Evolutionary conservation across 1,140 invertebrate species (phyloP).

Genomic region (Conus ventricosus): DNA sequence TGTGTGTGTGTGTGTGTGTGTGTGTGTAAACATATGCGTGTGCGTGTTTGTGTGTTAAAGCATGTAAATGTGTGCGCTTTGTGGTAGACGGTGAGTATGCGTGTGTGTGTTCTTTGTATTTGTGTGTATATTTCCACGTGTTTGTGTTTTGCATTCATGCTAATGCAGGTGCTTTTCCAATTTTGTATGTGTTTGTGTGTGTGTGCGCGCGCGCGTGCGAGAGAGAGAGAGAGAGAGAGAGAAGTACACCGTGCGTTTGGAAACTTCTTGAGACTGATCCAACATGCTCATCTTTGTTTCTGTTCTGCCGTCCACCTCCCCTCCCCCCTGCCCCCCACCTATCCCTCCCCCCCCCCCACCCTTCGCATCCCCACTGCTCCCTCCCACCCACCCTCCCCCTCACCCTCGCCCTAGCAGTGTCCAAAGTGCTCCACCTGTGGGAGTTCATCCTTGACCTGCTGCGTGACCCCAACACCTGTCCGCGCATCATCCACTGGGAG

Average conservation of each 20-base stretch:
- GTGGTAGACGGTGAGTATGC: not conserved
- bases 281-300: not conserved
- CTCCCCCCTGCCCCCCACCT: no score
- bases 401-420: slow-evolving; percentile 46
- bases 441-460: slow-evolving; percentile 72
- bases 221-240: no score
- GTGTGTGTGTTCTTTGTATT: not conserved
- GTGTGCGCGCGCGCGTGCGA: no score
- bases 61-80: no score
- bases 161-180: not conserved
- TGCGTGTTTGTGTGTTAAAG: no score
- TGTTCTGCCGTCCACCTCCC: not conserved
- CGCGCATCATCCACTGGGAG: slow-evolving; percentile 85
- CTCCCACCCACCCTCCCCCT: not conserved
- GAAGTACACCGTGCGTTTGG: not conserved
- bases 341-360: no score
- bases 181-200: not conserved
- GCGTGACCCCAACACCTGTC: slow-evolving; percentile 51
- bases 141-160: not conserved
- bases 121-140: not conserved
- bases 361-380: not conserved
- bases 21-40: no score
- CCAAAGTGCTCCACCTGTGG: slow-evolving; percentile 71
- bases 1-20: no score
- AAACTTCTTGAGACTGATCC: not conserved